Base-by-base conservation (phyloP, 2,797 vertebrate genomes). In the Platyrinchus mystaceus region DNA sequence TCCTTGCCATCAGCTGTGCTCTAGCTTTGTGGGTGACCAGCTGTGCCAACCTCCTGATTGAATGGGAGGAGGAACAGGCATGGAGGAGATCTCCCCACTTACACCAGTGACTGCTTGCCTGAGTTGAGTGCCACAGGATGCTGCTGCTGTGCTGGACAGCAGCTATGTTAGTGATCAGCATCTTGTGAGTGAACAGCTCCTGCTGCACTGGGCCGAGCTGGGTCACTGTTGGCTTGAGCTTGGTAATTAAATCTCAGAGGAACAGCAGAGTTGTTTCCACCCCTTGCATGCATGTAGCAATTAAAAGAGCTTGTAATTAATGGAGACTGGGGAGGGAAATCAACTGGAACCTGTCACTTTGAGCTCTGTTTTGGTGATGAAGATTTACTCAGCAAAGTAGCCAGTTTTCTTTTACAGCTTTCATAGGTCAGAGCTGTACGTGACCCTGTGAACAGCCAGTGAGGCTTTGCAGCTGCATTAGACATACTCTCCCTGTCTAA, bases 221-320 rank as follows among this genome's bases (percentile, higher is more conserved):
- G 46, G 67, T 84, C 75, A 46, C 53, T 23, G 34, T 12, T 60
- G 76, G 50, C 2, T 5, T 53, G 75, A 86, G 23, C n/a, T 68
- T 7, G 22, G 47, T 92, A 96, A 95, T 95, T 85, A 85, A 74
- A 83, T 69, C 50, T 59, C 71, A 34, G 63, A 82, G 71, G 32
- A 88, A 46, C 46, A 56, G 47, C 43, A 27, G 73, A 64, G 67
- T 69, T 71, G 56, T 77, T 95, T 77, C 64, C 62, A 89, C 70
- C 46, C 30, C 37, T 84, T 0, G 0, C 30, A 3, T 83, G 36
- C 58, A 64, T 78, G 84, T 83, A 79, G 75, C 79, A 88, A 94
- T 93, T 95, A 93, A 91, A 94, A 93, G 62, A 49, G 37, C 43
- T 92, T 86, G 58, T 93, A 94, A 91, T 94, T 96, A 90, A 70